phyloP scores from a whole-genome alignment of 2,888 invertebrate genomes.

The Anoplius nigerrimus region DNA sequence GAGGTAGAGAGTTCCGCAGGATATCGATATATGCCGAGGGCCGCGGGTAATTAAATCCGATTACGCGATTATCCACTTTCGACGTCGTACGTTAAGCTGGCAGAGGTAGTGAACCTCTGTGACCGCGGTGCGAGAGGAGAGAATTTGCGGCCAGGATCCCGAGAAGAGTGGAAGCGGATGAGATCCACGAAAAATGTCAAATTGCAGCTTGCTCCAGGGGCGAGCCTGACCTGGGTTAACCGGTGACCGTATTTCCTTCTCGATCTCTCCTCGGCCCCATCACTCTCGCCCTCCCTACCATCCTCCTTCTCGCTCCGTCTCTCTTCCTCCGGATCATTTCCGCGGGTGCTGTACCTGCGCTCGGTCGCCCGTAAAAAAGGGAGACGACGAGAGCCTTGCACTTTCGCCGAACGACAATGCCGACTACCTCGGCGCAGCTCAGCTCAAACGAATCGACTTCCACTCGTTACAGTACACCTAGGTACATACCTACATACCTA shows the following conservation, averaged over 20 bases:
- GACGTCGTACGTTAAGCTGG: constrained; percentile 55
- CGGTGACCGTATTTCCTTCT: constrained; percentile 37
- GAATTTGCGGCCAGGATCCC: background rate
- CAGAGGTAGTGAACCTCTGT: constrained; percentile 24
- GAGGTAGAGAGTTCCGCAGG: too few species aligned
- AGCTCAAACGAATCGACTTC: background rate
- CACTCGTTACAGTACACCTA: background rate
- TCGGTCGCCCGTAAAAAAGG: constrained; percentile 13
- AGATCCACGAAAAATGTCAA: constrained; percentile 48
- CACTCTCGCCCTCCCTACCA: constrained; percentile 10
- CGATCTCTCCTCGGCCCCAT: constrained; percentile 5
- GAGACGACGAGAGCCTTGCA: background rate
- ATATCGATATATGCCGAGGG: too few species aligned
- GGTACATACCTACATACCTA: too few species aligned
- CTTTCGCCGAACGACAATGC: constrained; percentile 28
- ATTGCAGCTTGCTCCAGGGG: constrained; percentile 48
- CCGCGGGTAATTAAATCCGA: constrained; percentile 58
- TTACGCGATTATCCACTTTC: constrained; percentile 64
- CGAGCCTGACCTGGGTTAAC: constrained; percentile 62
- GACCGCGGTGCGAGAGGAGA: background rate
- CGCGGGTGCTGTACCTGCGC: constrained; percentile 34
- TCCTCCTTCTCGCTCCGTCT: constrained; percentile 12
- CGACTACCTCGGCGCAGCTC: background rate
- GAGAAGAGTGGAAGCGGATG: background rate
- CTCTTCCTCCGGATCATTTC: constrained; percentile 23